Evolutionary conservation across 1,140 invertebrate species (phyloP), one percentile per base, ranked within the genome.

Genomic region (Apis florea): DNA sequence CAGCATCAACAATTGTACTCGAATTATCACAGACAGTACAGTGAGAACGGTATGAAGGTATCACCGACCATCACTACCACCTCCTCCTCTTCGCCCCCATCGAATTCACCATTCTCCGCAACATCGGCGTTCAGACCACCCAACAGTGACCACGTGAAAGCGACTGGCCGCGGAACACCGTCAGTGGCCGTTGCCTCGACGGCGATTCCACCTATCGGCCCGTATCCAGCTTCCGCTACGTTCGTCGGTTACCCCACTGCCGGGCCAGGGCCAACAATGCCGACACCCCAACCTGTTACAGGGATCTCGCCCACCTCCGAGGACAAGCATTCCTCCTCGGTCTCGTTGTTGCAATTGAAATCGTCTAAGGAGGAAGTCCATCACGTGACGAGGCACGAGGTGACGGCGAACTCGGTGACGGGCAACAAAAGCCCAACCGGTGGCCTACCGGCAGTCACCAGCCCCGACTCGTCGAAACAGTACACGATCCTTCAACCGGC

Each of bases 401-500:
- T 80, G 1, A 3, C 84, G 0, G 1, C 82, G 0, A 91, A 88
- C 24, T 47, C 89, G 0, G 84, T 89, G 19, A 51, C 88, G 1
- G 83, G 64, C 54, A 84, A 40, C 67, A 90, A 90, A 40, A 89
- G 81, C 40, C 87, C 88, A 0, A 79, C 61, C 69, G 40, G 74
- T 67, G 83, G 86, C 24, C 58, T 92, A 9, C 87, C 92, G 9
- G 91, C 94, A 21, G 92, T 93, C 0, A 93, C 93, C 31, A 95
- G 95, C 31, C 95, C 95, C 0, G 95, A 95, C 61, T 89, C 91
- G 56, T 94, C 93, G 82, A 95, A 97, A 92, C 97, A 97, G 88
- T 97, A 97, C 88, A 97, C 97, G 21, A 97, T 97, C 70, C 93
- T 97, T 24, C 97, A 97, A 90, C 97, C 97, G 2, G 97, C 97